Base-by-base conservation (phyloP, 35 echinoderm and acorn worm genomes). In the Lytechinus pictus region DNA sequence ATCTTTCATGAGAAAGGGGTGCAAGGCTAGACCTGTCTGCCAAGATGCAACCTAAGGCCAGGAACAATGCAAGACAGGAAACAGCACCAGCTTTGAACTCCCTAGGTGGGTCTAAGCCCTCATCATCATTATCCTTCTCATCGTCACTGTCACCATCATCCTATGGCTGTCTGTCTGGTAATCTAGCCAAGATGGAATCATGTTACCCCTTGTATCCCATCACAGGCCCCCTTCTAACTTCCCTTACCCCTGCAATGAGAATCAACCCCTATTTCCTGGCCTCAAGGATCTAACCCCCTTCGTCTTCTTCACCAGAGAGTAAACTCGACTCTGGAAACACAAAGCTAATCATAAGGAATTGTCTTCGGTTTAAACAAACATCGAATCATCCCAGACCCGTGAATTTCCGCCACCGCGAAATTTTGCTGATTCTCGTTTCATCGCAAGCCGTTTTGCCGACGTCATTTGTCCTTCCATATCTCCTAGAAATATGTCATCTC, bases 141-240 rank as follows among this genome's bases (percentile, higher is more conserved):
- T 79, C 66, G n/a, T 79, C 66, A 79, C 19, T 79, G 66, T 79
- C 66, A 79, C n/a, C n/a, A 79, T 79, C 12, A 79, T 79, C 8
- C 3, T 54, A 28, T 90, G 88, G 12, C 88, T 52, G 88, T 52
- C 29, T 90, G 27, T 90, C 88, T 90, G 9, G 51, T 19, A 51
- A 54, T 90, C 88, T 44, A 44, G 52, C 88, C 88, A 90, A 90
- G 88, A 90, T 93, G 92, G 92, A 93, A 54, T 93, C 92, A 55
- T 27, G 92, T 93, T 55, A 93, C 92, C 92, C 92, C 92, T 55
- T 54, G 9, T 33, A 44, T 54, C 92, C 92, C 27, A 11, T 93
- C 54, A 53, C 92, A 28, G 55, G 92, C 27, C 92, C 52, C 92
- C 92, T 93, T 93, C 92, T 93, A 53, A 93, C 92, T 93, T 93